phyloP scores from a whole-genome alignment of 2,888 invertebrate genomes.

The Nebria brevicollis region DNA sequence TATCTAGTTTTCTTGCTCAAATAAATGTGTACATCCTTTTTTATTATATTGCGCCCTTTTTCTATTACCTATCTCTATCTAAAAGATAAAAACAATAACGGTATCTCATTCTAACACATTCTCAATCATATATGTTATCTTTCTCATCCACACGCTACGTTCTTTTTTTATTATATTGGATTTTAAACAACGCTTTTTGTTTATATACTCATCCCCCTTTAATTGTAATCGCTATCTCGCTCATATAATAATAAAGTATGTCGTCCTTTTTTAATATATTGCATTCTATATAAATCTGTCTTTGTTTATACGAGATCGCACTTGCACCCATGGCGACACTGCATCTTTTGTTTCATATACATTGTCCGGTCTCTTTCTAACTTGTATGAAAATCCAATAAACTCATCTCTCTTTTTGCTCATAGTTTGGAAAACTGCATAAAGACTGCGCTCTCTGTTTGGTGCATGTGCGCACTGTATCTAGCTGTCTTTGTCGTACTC shows the following conservation, averaged over 20 bases:
- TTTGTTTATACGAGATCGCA: background rate
- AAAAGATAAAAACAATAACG: too few species aligned
- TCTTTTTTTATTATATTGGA: background rate
- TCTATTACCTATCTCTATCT: too few species aligned
- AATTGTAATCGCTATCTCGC: background rate
- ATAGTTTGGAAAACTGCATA: conserved; percentile 39
- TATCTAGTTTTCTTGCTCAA: too few species aligned
- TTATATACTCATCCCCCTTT: background rate
- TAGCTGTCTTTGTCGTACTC: conserved; percentile 14
- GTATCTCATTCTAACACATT: background rate
- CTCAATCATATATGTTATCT: background rate
- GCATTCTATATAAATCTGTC: background rate
- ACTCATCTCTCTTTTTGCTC: conserved; percentile 21
- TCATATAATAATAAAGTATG: background rate
- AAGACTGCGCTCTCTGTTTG: conserved; percentile 24
- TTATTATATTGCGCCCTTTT: too few species aligned
- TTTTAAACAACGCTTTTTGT: background rate
- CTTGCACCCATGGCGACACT: conserved; percentile 1
- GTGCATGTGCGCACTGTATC: background rate
- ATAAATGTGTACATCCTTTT: too few species aligned
- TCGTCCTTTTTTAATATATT: background rate
- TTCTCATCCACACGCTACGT: background rate
- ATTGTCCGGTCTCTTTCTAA: conserved; percentile 19
- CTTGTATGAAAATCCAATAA: conserved; percentile 27
- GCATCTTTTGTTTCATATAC: background rate